These are phyloP conservation scores for Poecilia latipinna DNA, from an alignment of 2,113 vertebrate genomes.

Conservation along the genomic window DNA sequence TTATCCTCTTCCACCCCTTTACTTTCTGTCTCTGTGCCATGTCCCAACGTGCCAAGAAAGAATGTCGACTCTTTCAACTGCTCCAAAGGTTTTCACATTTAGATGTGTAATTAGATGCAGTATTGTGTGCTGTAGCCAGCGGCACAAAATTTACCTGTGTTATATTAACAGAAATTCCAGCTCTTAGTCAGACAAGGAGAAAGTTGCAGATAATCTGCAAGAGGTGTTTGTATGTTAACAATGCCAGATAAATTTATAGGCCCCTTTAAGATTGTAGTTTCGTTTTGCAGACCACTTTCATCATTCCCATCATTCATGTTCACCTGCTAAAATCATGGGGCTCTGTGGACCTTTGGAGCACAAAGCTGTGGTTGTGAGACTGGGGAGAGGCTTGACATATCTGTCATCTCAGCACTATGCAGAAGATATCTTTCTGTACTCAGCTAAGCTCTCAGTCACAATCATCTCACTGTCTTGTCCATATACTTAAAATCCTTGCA, in stretches of 20 bases:
- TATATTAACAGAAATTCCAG: slow-evolving; percentile 30
- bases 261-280: no score
- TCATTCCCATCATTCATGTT: no score
- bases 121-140: slow-evolving; percentile 23
- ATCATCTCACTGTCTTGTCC: no score
- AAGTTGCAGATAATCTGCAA: not conserved
- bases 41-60: slow-evolving; percentile 61
- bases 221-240: not conserved
- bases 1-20: slow-evolving; percentile 34
- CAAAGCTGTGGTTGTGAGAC: no score
- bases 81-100: slow-evolving; percentile 56
- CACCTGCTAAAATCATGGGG: no score
- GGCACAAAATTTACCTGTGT: slow-evolving; percentile 29
- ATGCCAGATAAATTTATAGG: not conserved
- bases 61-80: slow-evolving; percentile 60
- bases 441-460: no score
- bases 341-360: no score
- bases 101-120: slow-evolving; percentile 59
- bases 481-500: no score
- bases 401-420: no score
- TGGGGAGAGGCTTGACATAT: no score
- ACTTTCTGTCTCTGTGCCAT: slow-evolving; percentile 39
- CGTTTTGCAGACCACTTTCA: no score
- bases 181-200: slow-evolving; percentile 18
- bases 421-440: no score